Evolutionary conservation across 2,888 invertebrate genomes (phyloP), one percentile per base, ranked within the genome.

Genomic region (Patella depressa): DNA sequence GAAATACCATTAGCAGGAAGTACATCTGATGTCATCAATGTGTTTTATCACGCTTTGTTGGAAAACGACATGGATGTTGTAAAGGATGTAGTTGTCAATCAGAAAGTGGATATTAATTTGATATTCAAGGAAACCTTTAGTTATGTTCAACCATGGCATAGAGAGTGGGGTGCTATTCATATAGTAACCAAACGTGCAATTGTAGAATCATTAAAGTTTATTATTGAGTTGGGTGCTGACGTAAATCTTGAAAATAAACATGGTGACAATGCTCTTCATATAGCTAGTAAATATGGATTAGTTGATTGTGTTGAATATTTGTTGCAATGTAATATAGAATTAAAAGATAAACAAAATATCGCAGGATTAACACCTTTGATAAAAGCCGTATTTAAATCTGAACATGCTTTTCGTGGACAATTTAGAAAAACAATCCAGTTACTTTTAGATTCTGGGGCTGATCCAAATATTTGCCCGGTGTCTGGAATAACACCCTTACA

Each of bases 401-500:
- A 86, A 69, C 81, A 82, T 34, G 83, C 84, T 53, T 85, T 86
- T 78, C 83, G 84, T 74, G 81, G 78, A 0, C 81, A 80, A 24
- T 87, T 86, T 74, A 75, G 79, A 59, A 84, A 84, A 76, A 85
- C 85, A 17, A 84, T 88, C 15, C 77, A 85, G 34, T 72, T 80
- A 7, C 75, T 88, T 17, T 75, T 87, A 9, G 78, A 82, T n/a
- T 82, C 82, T 57, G 85, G 85, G 5, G 86, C 86, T 80, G 82
- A 88, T 79, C 85, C 85, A 0, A 87, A 88, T 76, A 80, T 87
- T 17, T 80, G 84, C 57, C 85, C 87, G 3, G 79, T 80, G 53
- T 86, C 87, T 3, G 80, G 82, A 59, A 83, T 87, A 45, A 87
- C 88, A 15, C 88, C 89, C 3, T 80, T 90, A 15, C 89, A 89